Base-by-base conservation (phyloP, 2,888 invertebrate species). In the Pristionchus fissidentatus region DNA sequence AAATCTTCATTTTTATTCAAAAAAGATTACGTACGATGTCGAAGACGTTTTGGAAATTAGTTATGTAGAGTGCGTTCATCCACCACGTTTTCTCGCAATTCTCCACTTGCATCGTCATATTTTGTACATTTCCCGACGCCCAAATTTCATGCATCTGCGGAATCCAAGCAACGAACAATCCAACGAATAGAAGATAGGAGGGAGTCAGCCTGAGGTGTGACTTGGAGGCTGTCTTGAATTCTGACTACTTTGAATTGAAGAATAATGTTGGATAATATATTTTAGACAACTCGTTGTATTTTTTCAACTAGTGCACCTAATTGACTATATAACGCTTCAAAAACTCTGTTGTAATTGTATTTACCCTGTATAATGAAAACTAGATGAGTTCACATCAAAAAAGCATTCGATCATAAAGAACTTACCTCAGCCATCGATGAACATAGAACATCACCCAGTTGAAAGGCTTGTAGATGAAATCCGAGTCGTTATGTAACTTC, bases 1-100 rank as follows among this genome's bases (percentile, higher is more conserved):
- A 15, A 4, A 55, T 15, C 4, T 22, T 55, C 26, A 10, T 60
- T 60, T 8, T 5, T 3, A 19, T 29, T 15, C 8, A 7, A 8
- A 29, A 60, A 3, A 19, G 55, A 60, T 19, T 5, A 15, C 4
- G 57, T 49, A 77, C 75, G 22, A 43, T 77, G 13, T 77, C 49
- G 1, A 29, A 10, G 29, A 35, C 49, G 49, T 41, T 15, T 3
- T 32, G 7, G 8, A 49, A 22, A 32, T 77, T 77, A 32, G 43
- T 77, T n/a, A 77, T 26, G 32, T 77, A 77, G 3, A 77, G 75
- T 13, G 49, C 46, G 15, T 77, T 77, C 75, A 35, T 77, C 75
- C 75, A 77, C 75, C 75, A 77, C 35, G 46, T 32, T 1, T 49
- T 77, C 75, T 77, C 75, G 35, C 75, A 77, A n/a, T 35, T 29